A percentile compares a stretch with the other conserved stretches of the same genome.
Conservation (phyloP, 2,113 vertebrate species). For the Bostrychus sinensis region DNA sequence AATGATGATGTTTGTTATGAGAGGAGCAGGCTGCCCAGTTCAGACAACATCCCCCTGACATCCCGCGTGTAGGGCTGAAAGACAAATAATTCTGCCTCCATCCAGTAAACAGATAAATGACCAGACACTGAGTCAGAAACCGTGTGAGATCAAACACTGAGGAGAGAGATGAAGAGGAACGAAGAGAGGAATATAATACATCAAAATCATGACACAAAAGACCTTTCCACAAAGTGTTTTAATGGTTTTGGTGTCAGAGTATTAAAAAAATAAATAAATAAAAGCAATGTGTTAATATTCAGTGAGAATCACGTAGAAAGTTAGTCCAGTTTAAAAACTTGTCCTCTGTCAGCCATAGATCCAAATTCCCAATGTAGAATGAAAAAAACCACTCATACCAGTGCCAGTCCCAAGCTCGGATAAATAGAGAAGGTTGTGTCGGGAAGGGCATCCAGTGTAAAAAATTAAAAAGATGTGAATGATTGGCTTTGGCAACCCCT, state of each 20-base stretch:
- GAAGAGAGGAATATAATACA: not conserved
- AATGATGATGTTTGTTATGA: conserved; percentile 50
- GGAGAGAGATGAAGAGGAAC: conserved; percentile 16
- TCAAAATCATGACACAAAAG: not conserved
- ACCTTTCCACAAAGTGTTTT: not conserved
- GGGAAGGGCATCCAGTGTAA: too few species aligned
- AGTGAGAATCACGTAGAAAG: too few species aligned
- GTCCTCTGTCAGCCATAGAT: too few species aligned
- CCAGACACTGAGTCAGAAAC: conserved; percentile 10
- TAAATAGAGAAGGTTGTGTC: too few species aligned
- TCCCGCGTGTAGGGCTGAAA: conserved; percentile 28
- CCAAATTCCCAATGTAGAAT: too few species aligned
- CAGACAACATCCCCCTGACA: conserved; percentile 38
- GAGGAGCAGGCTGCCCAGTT: conserved; percentile 32
- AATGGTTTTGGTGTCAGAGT: not conserved
- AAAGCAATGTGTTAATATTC: too few species aligned
- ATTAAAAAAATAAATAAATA: too few species aligned
- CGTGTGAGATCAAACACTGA: not conserved
- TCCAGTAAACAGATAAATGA: conserved; percentile 48
- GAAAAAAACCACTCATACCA: too few species aligned
- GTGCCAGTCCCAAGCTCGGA: too few species aligned
- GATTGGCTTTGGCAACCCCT: too few species aligned
- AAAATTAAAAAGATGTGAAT: too few species aligned
- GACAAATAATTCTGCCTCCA: conserved; percentile 37
- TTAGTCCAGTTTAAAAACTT: too few species aligned